Base-by-base conservation (phyloP, 2,888 invertebrate species). In the Hylaea fasciaria region DNA sequence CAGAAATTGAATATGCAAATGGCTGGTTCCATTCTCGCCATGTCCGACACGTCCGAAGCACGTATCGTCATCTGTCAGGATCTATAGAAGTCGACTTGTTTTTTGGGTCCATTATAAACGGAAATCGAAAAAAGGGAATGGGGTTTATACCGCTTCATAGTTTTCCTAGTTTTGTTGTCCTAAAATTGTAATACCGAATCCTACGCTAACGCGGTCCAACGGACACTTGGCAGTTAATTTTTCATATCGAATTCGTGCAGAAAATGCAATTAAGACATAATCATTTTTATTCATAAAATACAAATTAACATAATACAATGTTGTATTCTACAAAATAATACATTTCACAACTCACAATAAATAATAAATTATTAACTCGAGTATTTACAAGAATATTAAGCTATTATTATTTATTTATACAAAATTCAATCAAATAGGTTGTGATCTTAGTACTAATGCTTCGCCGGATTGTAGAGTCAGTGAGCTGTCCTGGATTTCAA, bases 381-480 rank as follows among this genome's bases (percentile, higher is more conserved):
- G 11, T 49, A 55, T 55, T 48, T 48, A 55, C 55, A 55, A 48
- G 28, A 35, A 32, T 32, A 16, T 43, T 12, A 35, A 35, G 16
- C 3, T 32, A 12, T 12, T 8, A 46, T 8, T n/a, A n/a, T n/a
- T 40, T 12, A n/a, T 4, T 14, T 12, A 14, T 14, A 14, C 2
- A 14, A 12, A 13, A 40, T 14, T 14, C 8, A 17, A 2, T 62
- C 72, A 76, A 13, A 74, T 68, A 32, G 86, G 76, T 12, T 69
- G 64, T 11, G 80, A 62, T 61, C 73, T 72, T 0, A 88, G 71
- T 10, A 88, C 67, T 8, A 88, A 9, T 0, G 84, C 83, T 64
- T 88, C 88, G 40, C 88, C 88, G 1, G 85, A 65, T 12, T 70
- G 62, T 5, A 87, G 66, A 2, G 74, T 76, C 12, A 83, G 28